Base-by-base conservation (phyloP, 2,888 invertebrate genomes). In the Stomorhina lunata region DNA sequence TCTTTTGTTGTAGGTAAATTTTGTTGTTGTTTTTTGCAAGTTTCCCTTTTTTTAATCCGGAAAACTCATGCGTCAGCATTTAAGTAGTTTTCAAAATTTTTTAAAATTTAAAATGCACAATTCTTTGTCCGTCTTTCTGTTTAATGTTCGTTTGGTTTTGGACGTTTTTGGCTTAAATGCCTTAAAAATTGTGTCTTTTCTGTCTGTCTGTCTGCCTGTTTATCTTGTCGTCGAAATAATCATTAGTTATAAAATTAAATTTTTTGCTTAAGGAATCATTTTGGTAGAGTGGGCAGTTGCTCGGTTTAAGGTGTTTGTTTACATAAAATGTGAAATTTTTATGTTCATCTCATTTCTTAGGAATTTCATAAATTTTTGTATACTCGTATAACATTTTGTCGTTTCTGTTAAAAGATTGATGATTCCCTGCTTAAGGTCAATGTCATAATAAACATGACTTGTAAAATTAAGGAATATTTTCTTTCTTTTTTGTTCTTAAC, bases 371-470 rank as follows among this genome's bases (percentile, higher is more conserved):
- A 10, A 17, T 17, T 43, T 75, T 40, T 68, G n/a, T 59, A 34
- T 27, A 40, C 9, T 71, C 9, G 25, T 37, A 7, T 34, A 20
- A 9, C 22, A 12, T 43, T 20, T 43, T 12, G 37, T 17, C 27
- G 43, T 15, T 61, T 25, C 59, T 27, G 55, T 12, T 57, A 12
- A 40, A 79, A 82, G 78, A 82, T 82, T 82, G 71, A 79, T 82
- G 79, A 79, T 82, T 75, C 59, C 45, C 82, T 66, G 73, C 57
- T 82, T 76, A 76, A 82, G 82, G 82, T 82, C 82, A 82, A 82
- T 82, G 82, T 76, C 79, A 79, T 79, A 82, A 82, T 66, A 76
- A 82, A 79, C 79, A 82, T 82, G 82, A 82, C 79, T 79, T 75
- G 79, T 82, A 66, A 79, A 79, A 82, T 82, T 71, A 75, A 57